These are phyloP conservation scores for Drosophila lini DNA, from an alignment of 1,140 invertebrate genomes.

Conservation along the genomic window DNA sequence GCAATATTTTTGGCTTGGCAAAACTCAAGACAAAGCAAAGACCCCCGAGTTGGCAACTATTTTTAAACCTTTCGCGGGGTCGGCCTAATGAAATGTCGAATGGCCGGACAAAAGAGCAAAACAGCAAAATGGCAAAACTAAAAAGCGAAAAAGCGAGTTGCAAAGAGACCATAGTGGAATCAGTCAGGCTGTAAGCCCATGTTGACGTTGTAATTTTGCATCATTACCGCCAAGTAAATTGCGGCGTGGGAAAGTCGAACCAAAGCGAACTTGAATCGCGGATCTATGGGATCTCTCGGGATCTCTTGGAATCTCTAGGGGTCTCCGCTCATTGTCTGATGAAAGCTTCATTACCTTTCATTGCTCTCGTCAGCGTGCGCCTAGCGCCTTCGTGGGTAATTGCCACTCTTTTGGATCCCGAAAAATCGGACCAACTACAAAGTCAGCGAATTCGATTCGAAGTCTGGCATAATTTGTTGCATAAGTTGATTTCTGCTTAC, in stretches of 20 bases:
- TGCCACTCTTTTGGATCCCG: constrained; percentile 35
- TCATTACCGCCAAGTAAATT: constrained; percentile 49
- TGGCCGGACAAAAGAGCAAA: constrained; percentile 22
- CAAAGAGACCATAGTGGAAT: background rate
- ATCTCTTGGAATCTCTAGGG: background rate
- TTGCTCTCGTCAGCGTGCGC: constrained; percentile 14
- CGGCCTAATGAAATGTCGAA: constrained; percentile 55
- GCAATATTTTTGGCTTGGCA: constrained; percentile 35
- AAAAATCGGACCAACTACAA: constrained; percentile 31
- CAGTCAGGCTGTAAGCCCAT: constrained; percentile 35
- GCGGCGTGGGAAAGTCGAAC: constrained; percentile 48
- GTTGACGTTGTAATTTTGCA: constrained; percentile 75
- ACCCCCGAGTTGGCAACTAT: constrained; percentile 21
- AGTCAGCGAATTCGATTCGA: constrained; percentile 33
- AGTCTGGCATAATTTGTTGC: constrained; percentile 45
- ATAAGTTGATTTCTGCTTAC: constrained; percentile 56
- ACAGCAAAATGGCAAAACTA: background rate
- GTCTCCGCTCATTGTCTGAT: constrained; percentile 40
- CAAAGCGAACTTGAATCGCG: constrained; percentile 28
- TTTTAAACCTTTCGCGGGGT: constrained; percentile 19
- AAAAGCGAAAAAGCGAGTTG: constrained; percentile 1
- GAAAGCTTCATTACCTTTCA: constrained; percentile 46
- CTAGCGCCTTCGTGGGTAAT: constrained; percentile 44
- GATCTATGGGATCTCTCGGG: constrained; percentile 5
- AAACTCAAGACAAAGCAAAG: constrained; percentile 39